Percentiles rank a stretch among this genome's conserved stretches.
phyloP scores from a whole-genome alignment of 2,888 invertebrate species.

The Zygogramma bicolorata region DNA sequence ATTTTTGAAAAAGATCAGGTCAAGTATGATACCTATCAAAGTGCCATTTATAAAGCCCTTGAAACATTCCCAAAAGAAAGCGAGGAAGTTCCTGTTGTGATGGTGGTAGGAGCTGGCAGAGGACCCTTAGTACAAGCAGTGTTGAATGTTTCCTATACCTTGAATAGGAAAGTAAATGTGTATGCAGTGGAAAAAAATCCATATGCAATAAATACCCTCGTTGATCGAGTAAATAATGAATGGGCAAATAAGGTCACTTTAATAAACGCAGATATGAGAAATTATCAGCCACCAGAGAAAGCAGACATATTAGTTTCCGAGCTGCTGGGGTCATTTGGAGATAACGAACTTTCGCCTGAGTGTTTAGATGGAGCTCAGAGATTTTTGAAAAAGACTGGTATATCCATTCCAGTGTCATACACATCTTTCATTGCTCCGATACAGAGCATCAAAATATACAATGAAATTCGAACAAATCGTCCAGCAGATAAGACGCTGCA shows the following conservation, averaged over 20 bases:
- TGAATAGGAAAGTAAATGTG: conserved; percentile 77
- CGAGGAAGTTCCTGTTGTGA: conserved; percentile 67
- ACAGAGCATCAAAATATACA: conserved; percentile 90
- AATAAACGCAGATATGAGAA: conserved; percentile 88
- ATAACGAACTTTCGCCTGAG: conserved; percentile 98
- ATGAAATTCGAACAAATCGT: conserved; percentile 74
- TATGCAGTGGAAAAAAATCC: conserved; percentile 99
- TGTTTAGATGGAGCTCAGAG: conserved; percentile 95
- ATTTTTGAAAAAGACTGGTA: conserved; percentile 87
- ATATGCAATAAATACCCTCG: conserved; percentile 89
- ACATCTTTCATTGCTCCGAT: conserved; percentile 93
- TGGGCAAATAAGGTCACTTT: conserved; percentile 85
- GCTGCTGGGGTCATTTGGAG: conserved; percentile 88
- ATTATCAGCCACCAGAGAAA: conserved; percentile 82
- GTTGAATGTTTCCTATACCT: conserved; percentile 79
- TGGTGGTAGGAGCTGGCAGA: conserved; percentile 76
- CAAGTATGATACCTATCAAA: conserved; percentile 91
- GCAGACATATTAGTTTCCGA: conserved; percentile 98
- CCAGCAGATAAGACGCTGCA: conserved; percentile 69
- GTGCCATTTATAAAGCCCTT: conserved; percentile 84
- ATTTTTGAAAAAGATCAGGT: conserved; percentile 96
- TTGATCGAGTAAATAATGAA: conserved; percentile 80
- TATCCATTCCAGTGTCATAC: conserved; percentile 91
- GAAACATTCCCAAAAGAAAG: conserved; percentile 69
- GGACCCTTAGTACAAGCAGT: conserved; percentile 95